Evolutionary conservation across 2,888 invertebrate genomes (phyloP).

Genomic region (Zeuzera pyrina): DNA sequence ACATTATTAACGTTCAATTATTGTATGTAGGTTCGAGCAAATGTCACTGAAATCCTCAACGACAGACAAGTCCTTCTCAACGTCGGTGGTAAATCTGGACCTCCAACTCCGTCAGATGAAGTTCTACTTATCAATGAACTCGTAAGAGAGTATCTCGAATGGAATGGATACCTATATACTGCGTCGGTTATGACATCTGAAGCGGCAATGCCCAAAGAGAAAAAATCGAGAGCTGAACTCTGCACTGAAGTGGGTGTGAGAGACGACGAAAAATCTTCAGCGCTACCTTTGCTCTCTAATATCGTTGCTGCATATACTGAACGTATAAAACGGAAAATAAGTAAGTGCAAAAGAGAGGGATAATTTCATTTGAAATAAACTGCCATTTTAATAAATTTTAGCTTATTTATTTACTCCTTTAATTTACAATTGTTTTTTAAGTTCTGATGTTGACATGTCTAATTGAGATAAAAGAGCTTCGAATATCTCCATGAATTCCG

Average conservation of each 20-base stretch:
- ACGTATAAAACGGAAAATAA: slow-evolving; percentile 55
- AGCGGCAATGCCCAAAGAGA: slow-evolving; percentile 39
- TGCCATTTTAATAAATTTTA: slow-evolving; percentile 7
- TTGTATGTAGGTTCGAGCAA: slow-evolving; percentile 54
- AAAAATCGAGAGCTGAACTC: slow-evolving; percentile 35
- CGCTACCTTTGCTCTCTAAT: slow-evolving; percentile 65
- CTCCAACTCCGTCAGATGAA: slow-evolving; percentile 40
- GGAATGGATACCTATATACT: slow-evolving; percentile 81
- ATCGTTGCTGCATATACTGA: slow-evolving; percentile 70
- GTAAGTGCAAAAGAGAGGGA: slow-evolving; percentile 31
- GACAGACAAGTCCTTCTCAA: slow-evolving; percentile 27
- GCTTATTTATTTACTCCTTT: no score
- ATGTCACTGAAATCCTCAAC: slow-evolving; percentile 49
- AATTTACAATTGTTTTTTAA: neutral
- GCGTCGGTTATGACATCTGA: slow-evolving; percentile 69
- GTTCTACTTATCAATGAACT: slow-evolving; percentile 76
- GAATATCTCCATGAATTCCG: no score
- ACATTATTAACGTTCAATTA: no score
- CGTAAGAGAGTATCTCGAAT: slow-evolving; percentile 77
- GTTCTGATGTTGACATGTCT: neutral
- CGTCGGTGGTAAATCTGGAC: slow-evolving; percentile 20
- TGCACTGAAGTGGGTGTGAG: slow-evolving; percentile 62
- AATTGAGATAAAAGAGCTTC: no score
- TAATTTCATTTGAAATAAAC: neutral
- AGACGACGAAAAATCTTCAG: slow-evolving; percentile 65